Evolutionary conservation across 2,113 vertebrate genomes (phyloP).

Genomic region (Pteronura brasiliensis): DNA sequence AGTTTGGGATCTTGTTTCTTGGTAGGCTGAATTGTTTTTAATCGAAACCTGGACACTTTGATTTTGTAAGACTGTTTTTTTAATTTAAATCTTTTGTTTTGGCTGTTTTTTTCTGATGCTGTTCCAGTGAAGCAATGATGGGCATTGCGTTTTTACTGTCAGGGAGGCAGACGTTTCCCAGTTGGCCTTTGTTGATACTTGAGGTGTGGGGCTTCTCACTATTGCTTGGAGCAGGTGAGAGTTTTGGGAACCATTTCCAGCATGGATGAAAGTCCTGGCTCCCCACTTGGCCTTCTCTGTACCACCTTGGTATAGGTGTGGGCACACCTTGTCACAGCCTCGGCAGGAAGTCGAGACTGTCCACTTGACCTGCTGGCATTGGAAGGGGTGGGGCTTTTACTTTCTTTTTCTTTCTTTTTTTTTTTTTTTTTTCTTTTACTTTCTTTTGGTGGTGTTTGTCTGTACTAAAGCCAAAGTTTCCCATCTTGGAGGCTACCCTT

Average conservation of each 20-base stretch:
- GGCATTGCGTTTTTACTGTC: too few species aligned
- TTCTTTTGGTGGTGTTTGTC: neutral
- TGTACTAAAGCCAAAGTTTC: neutral
- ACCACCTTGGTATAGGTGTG: neutral
- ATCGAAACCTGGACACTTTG: neutral
- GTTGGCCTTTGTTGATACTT: neutral
- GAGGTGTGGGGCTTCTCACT: neutral
- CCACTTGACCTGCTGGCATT: neutral
- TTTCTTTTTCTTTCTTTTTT: too few species aligned
- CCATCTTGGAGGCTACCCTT: neutral
- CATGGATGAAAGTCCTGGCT: neutral
- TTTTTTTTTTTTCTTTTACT: neutral
- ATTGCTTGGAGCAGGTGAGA: neutral
- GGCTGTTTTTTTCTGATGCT: neutral
- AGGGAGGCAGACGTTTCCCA: neutral
- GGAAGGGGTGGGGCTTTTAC: too few species aligned
- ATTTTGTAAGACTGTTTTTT: neutral
- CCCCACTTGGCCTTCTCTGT: neutral
- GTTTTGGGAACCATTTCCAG: neutral
- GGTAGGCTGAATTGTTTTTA: neutral
- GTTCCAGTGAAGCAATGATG: neutral
- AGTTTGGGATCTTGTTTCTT: neutral
- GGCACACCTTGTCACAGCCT: neutral
- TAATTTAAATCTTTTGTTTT: neutral
- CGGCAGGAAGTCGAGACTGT: neutral